Evolutionary conservation across 2,113 vertebrate species (phyloP), one percentile per base, ranked within the genome.

Genomic region (Cottus gobio): DNA sequence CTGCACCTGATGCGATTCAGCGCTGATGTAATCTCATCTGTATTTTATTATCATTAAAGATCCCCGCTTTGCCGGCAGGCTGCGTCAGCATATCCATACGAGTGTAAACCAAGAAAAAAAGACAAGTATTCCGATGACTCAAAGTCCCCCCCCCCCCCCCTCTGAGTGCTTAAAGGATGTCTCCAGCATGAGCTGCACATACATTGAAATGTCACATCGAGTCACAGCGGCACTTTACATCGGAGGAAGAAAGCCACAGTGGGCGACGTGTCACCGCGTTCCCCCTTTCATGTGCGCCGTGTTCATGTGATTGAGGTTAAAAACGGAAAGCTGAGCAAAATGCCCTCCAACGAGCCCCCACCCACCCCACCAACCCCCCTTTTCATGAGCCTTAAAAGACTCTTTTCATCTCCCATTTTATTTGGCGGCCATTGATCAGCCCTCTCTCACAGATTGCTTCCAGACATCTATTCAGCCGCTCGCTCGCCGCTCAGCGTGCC

Each of bases 361-460:
- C 39, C 46, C 48, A 13, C 15, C 44, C 3, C 44, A 1, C 50
- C 7, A n/a, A n/a, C 50, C 20, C 50, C 6, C 75, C 87, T 52
- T 90, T 93, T 91, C 89, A 92, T 85, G 80, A 85, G 85, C 83
- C 70, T 88, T 91, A 78, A 89, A 90, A 91, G 88, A 89, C 87
- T 87, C 86, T 90, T 93, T 93, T 90, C 90, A 91, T 91, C 89
- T 87, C 73, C 82, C 71, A 67, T 87, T 87, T 85, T 73, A 85
- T 84, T 88, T 85, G 79, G 73, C 60, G 7, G 61, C 85, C 85
- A 90, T 90, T 91, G 91, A 92, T 92, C 91, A 86, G 86, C 82
- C 89, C 42, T 88, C 84, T 86, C 63, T 90, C 84, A 80, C 68
- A 85, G 83, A 85, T 89, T 80, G 89, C 89, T 91, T 86, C 89